Conservation (phyloP, 2,113 vertebrate genomes). For the Aspidoscelis tigris region DNA sequence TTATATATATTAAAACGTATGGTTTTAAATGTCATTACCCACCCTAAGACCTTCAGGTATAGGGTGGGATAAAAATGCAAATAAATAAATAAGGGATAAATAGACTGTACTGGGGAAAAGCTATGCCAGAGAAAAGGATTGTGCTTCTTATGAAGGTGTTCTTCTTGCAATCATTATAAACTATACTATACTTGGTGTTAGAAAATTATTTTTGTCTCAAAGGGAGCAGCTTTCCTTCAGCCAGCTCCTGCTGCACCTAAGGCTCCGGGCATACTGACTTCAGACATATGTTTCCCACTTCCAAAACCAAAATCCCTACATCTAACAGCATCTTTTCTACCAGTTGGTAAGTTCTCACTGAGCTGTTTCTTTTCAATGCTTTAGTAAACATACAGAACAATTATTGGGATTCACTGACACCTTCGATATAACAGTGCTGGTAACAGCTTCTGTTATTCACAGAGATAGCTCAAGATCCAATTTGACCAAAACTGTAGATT, state of each 20-base stretch:
- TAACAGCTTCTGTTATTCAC: background rate
- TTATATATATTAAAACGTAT: too few species aligned
- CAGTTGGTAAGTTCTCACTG: background rate
- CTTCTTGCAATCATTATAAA: background rate
- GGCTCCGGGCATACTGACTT: background rate
- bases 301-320: background rate
- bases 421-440: background rate
- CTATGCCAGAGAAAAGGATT: background rate
- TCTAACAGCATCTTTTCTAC: background rate
- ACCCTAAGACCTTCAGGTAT: too few species aligned
- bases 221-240: background rate
- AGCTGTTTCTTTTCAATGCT: background rate
- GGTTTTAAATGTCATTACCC: too few species aligned
- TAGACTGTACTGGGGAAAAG: background rate
- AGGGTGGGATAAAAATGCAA: too few species aligned
- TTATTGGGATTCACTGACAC: background rate
- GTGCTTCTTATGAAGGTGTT: background rate
- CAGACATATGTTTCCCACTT: background rate
- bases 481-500: too few species aligned
- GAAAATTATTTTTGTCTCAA: background rate
- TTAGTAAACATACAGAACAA: background rate
- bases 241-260: background rate
- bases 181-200: conserved; percentile 17
- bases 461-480: too few species aligned
- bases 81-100: background rate